Evolutionary conservation across 2,797 vertebrate species (phyloP).

Genomic region (Streptopelia turtur): DNA sequence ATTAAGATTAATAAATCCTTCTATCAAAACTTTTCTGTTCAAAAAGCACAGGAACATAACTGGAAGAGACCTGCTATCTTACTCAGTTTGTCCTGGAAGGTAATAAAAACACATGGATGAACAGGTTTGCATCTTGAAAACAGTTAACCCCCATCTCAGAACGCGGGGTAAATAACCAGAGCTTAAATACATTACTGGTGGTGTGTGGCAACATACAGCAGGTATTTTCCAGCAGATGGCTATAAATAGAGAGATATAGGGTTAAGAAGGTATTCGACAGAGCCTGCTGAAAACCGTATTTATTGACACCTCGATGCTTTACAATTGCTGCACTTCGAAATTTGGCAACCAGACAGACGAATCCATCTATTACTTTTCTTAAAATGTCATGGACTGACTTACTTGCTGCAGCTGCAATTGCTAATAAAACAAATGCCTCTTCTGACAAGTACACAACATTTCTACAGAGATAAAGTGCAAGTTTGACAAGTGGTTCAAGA

Average conservation of each 20-base stretch:
- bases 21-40: not conserved
- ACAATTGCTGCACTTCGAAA: not conserved
- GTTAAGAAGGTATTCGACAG: not conserved
- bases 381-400: not conserved
- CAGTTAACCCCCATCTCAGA: not conserved
- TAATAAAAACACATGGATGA: not conserved
- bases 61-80: not conserved
- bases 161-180: not conserved
- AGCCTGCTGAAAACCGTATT: not conserved
- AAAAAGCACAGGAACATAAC: not conserved
- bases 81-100: not conserved
- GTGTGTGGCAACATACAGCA: not conserved
- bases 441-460: constrained; percentile 1
- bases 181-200: not conserved
- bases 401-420: constrained; percentile 3
- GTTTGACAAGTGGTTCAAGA: not conserved
- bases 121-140: not conserved
- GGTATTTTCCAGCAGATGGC: not conserved
- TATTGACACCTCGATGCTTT: not conserved
- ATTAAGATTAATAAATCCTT: not conserved
- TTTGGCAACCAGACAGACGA: not conserved
- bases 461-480: not conserved
- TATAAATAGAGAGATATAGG: not conserved
- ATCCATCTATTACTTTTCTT: constrained; percentile 24
- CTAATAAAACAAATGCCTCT: constrained; percentile 27